These are phyloP conservation scores for Drosophila ambigua DNA, from an alignment of 1,140 invertebrate species.

Conservation along the genomic window DNA sequence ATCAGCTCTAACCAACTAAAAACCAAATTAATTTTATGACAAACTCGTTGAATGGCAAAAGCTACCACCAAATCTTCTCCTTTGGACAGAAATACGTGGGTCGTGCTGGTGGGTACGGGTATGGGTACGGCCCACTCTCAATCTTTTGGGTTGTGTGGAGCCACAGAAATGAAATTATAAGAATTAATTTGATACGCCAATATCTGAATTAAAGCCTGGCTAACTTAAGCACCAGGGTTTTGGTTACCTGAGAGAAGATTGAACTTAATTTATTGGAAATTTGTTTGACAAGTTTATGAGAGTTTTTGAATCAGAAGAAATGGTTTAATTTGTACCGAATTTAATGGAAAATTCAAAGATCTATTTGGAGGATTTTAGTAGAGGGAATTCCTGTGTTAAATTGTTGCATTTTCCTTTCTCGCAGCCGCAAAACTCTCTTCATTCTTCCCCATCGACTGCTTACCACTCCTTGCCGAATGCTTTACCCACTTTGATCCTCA, in stretches of 20 bases:
- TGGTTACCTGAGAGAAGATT: conserved; percentile 4
- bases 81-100: conserved; percentile 25
- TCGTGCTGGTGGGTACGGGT: neutral
- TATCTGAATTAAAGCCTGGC: conserved; percentile 46
- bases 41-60: conserved; percentile 69
- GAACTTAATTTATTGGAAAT: conserved; percentile 36
- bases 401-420: too few species aligned
- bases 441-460: too few species aligned
- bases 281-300: conserved; percentile 26
- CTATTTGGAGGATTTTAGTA: too few species aligned
- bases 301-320: neutral
- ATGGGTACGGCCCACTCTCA: conserved; percentile 18
- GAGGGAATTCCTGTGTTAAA: too few species aligned
- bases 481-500: conserved; percentile 8
- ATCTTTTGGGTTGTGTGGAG: neutral
- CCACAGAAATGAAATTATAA: conserved; percentile 32
- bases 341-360: too few species aligned
- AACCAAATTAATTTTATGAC: conserved; percentile 78
- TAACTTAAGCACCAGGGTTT: conserved; percentile 26
- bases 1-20: conserved; percentile 32
- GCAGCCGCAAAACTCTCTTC: too few species aligned
- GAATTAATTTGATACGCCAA: conserved; percentile 43
- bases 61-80: conserved; percentile 44
- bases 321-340: conserved; percentile 7
- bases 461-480: too few species aligned